phyloP scores from a whole-genome alignment of 2,113 vertebrate genomes.

The Takifugu flavidus region DNA sequence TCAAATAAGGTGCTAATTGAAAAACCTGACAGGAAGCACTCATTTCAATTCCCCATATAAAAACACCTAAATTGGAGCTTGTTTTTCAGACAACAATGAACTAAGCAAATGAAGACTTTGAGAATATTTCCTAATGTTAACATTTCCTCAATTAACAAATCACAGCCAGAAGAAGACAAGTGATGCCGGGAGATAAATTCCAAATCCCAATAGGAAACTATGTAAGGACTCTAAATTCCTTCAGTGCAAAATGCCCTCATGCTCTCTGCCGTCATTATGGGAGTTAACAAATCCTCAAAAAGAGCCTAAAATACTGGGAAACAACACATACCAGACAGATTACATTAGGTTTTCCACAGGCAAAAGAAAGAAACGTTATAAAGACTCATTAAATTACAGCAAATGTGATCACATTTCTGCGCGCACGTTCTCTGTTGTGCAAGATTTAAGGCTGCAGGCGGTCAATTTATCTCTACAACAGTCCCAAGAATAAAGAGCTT shows the following conservation, averaged over 20 bases:
- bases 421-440: background rate
- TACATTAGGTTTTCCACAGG: background rate
- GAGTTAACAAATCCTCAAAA: too few relatives aligned
- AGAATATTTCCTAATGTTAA: background rate
- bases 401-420: constrained; percentile 1
- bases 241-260: background rate
- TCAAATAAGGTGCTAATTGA: constrained; percentile 60
- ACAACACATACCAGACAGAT: too few relatives aligned
- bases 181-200: background rate
- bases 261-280: too few relatives aligned
- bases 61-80: constrained; percentile 15
- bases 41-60: constrained; percentile 26
- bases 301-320: too few relatives aligned
- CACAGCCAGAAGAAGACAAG: background rate
- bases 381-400: background rate
- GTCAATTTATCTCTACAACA: constrained; percentile 2
- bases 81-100: constrained; percentile 19
- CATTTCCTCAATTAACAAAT: background rate
- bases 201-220: background rate
- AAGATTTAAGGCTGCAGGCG: background rate
- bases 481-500: constrained; percentile 2
- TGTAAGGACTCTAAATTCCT: background rate
- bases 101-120: constrained; percentile 4
- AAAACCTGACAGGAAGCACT: constrained; percentile 51
- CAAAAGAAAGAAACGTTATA: background rate